These are phyloP conservation scores for Eutolmus rufibarbis DNA, from an alignment of 2,888 invertebrate genomes.

Conservation along the genomic window DNA sequence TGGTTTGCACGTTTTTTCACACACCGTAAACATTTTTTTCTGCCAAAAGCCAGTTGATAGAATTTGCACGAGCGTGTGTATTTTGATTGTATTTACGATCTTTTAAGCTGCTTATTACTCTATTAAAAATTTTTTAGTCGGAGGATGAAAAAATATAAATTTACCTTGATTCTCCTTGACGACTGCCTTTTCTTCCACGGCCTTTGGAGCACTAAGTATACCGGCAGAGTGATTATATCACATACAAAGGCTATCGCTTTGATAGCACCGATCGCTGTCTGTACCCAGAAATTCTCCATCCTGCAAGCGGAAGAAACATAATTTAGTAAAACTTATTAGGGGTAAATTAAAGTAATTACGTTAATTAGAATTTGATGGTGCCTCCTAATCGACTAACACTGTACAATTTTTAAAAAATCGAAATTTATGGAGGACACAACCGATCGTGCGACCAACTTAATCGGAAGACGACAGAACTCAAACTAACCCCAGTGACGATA, in stretches of 20 bases:
- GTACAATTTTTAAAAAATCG: background rate
- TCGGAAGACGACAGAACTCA: slow-evolving; percentile 8
- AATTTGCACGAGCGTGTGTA: background rate
- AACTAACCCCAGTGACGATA: slow-evolving; percentile 11
- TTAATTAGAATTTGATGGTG: background rate
- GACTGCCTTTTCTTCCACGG: slow-evolving; percentile 85
- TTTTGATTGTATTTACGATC: background rate
- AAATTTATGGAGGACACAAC: background rate
- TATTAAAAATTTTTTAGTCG: background rate
- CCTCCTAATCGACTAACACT: background rate
- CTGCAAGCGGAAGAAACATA: slow-evolving; percentile 59
- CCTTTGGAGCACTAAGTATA: slow-evolving; percentile 85
- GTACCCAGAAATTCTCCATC: slow-evolving; percentile 73
- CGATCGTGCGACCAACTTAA: background rate
- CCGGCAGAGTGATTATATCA: slow-evolving; percentile 89
- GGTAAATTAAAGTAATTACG: background rate
- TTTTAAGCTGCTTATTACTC: background rate
- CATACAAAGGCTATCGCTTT: slow-evolving; percentile 84
- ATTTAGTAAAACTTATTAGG: slow-evolving; percentile 4
- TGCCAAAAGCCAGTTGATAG: background rate
- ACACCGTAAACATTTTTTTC: background rate
- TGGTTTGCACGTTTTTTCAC: background rate
- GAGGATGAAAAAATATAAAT: slow-evolving; percentile 42
- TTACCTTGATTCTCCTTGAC: slow-evolving; percentile 80
- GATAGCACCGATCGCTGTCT: slow-evolving; percentile 77